These are phyloP conservation scores for Bursaphelenchus okinawaensis DNA, from an alignment of 2,888 invertebrate species.

Conservation along the genomic window DNA sequence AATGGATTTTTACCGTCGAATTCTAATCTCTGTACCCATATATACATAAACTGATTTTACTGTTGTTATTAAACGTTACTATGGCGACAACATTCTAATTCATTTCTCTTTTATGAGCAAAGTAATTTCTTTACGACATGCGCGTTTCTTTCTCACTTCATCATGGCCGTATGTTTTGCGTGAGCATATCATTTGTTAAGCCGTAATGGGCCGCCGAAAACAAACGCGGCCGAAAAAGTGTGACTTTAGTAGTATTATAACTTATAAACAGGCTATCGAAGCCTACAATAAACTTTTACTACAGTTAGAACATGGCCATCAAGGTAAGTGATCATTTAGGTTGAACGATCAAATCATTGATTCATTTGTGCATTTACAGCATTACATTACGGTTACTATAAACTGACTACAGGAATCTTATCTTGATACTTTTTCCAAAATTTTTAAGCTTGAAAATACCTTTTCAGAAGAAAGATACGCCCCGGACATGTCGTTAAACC, in stretches of 20 bases:
- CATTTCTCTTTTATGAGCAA: neutral
- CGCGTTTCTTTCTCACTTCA: neutral
- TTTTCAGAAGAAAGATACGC: too few relatives aligned
- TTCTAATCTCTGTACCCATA: neutral
- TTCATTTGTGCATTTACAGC: too few relatives aligned
- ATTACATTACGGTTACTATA: too few relatives aligned
- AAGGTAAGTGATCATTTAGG: too few relatives aligned
- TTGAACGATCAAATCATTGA: too few relatives aligned
- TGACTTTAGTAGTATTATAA: neutral
- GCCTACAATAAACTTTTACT: neutral
- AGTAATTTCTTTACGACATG: neutral
- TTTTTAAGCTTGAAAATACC: neutral
- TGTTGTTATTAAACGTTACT: neutral
- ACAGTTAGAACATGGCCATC: too few relatives aligned
- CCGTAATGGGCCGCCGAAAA: neutral
- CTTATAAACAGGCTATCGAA: neutral
- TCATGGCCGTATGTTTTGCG: neutral
- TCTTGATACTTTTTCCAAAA: too few relatives aligned
- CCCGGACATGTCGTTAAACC: too few relatives aligned
- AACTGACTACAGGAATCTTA: too few relatives aligned
- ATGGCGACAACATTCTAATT: neutral
- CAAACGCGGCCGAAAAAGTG: neutral
- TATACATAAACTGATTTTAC: neutral
- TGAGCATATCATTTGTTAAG: neutral
- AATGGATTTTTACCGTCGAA: constrained; percentile 24